Evolutionary conservation across 2,113 vertebrate genomes (phyloP).

Genomic region (Larimichthys polyactis): DNA sequence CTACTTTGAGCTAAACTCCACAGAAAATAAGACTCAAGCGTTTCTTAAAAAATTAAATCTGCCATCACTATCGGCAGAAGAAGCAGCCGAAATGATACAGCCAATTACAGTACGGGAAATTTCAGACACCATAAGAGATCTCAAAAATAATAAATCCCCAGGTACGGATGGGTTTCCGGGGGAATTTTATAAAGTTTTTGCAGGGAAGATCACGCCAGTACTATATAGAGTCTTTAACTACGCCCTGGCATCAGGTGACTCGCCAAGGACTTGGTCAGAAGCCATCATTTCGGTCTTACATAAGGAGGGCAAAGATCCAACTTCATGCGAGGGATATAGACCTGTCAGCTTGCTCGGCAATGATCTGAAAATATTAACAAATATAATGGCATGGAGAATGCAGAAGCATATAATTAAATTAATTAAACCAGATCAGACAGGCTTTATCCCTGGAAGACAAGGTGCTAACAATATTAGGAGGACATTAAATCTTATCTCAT

Average conservation of each 20-base stretch:
- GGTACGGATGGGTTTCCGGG: background rate
- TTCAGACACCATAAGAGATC: background rate
- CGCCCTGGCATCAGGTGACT: background rate
- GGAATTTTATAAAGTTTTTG: background rate
- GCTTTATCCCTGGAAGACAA: background rate
- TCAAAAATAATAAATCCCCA: background rate
- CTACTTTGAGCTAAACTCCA: too few relatives aligned
- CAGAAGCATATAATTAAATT: background rate
- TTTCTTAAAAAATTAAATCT: background rate
- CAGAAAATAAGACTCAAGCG: too few relatives aligned
- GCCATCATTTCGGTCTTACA: background rate
- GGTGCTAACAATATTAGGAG: background rate
- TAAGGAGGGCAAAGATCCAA: constrained; percentile 2
- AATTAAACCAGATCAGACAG: constrained; percentile 13
- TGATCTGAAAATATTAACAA: background rate
- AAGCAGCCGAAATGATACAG: background rate
- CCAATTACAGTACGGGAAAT: background rate
- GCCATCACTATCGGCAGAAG: background rate
- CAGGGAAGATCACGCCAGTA: background rate
- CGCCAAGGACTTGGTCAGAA: background rate
- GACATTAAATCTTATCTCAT: background rate
- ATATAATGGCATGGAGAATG: background rate
- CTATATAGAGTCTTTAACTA: background rate
- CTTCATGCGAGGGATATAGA: background rate
- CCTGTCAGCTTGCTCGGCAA: background rate